phyloP scores from a whole-genome alignment of 2,797 vertebrate genomes.

The Hirundo rustica region DNA sequence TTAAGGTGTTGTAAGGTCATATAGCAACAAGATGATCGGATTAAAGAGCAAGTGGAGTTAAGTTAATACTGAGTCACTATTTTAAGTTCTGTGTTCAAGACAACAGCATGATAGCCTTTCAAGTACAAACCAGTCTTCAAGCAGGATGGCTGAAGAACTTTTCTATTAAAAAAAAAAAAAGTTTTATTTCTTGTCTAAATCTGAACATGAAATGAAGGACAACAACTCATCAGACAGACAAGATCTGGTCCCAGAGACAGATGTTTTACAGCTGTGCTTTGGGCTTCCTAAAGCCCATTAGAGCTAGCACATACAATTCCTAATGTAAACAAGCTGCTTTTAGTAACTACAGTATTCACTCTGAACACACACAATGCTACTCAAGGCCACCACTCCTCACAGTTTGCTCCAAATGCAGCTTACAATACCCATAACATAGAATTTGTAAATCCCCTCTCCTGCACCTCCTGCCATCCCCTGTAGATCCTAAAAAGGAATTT shows the following conservation, averaged over 20 bases:
- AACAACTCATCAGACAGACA: conserved; percentile 36
- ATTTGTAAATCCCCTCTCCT: background rate
- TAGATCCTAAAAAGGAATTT: background rate
- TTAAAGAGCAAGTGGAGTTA: conserved; percentile 64
- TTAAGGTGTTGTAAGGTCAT: conserved; percentile 64
- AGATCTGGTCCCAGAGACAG: conserved; percentile 50
- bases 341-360: conserved; percentile 40
- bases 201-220: conserved; percentile 15
- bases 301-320: conserved; percentile 60
- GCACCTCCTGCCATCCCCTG: background rate
- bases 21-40: conserved; percentile 61
- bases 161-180: background rate
- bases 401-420: background rate
- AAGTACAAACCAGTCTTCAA: background rate
- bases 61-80: conserved; percentile 62
- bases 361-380: conserved; percentile 32
- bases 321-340: conserved; percentile 69
- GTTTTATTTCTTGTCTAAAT: background rate
- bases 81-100: conserved; percentile 52
- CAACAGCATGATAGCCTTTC: conserved; percentile 18
- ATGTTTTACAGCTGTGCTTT: conserved; percentile 64
- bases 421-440: background rate
- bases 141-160: background rate
- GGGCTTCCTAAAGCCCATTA: conserved; percentile 64
- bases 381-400: conserved; percentile 19